Evolutionary conservation across 1,140 invertebrate species (phyloP).

Genomic region (Halictus rubicundus): DNA sequence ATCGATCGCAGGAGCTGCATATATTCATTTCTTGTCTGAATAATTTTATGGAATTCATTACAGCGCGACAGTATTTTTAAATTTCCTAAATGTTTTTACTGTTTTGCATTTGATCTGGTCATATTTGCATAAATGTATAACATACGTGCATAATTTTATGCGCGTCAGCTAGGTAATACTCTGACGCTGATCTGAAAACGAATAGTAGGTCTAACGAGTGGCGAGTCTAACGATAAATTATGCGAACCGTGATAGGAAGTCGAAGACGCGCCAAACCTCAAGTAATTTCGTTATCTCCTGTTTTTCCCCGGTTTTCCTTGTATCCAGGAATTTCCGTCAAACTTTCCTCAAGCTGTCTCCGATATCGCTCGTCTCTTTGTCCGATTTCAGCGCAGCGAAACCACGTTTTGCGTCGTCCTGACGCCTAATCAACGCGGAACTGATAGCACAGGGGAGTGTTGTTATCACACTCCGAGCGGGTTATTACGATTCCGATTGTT

Average conservation of each 20-base stretch:
- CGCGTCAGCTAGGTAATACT: too few species aligned
- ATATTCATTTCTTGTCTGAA: too few species aligned
- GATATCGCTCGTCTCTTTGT: neutral
- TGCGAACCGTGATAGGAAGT: neutral
- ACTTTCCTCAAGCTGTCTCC: neutral
- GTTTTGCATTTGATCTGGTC: too few species aligned
- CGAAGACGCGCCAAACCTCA: neutral
- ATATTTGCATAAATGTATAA: too few species aligned
- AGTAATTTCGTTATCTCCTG: neutral
- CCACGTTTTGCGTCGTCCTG: neutral
- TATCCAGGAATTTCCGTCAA: neutral
- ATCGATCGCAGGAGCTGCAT: too few species aligned
- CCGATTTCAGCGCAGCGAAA: neutral
- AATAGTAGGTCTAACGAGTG: too few species aligned
- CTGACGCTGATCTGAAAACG: too few species aligned
- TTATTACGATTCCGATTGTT: neutral
- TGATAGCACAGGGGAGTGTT: conserved; percentile 1
- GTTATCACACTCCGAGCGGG: neutral
- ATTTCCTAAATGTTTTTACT: too few species aligned
- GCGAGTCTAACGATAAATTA: too few species aligned
- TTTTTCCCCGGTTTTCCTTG: neutral
- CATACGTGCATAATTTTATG: too few species aligned
- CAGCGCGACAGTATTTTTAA: too few species aligned
- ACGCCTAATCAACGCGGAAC: conserved; percentile 4
- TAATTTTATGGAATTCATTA: too few species aligned